These are phyloP conservation scores for Anomalospiza imberbis DNA, from an alignment of 2,797 vertebrate genomes.

Conservation along the genomic window DNA sequence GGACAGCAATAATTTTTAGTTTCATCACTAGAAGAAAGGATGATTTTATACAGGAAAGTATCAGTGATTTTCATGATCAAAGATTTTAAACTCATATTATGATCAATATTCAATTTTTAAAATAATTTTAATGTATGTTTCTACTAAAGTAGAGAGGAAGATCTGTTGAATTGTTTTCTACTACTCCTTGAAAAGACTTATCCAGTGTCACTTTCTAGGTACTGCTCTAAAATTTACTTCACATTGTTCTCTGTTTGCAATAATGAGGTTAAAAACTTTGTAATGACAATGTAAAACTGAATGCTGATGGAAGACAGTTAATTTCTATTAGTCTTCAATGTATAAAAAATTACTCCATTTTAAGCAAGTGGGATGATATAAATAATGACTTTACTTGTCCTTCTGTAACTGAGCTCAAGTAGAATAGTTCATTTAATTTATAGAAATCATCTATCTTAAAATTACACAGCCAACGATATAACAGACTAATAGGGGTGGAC, in stretches of 20 bases:
- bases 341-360: neutral
- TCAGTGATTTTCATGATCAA: neutral
- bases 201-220: neutral
- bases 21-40: neutral
- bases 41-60: neutral
- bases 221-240: neutral
- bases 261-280: neutral
- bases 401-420: neutral
- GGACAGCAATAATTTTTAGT: neutral
- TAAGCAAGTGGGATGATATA: neutral
- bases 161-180: neutral
- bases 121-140: neutral
- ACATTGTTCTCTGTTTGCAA: neutral
- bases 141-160: neutral
- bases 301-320: neutral
- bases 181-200: neutral
- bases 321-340: neutral
- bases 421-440: neutral
- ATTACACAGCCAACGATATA: neutral
- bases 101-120: neutral
- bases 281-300: neutral
- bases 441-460: neutral
- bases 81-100: neutral
- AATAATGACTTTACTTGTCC: neutral
- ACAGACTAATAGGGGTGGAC: neutral